phyloP scores from a whole-genome alignment of 2,113 vertebrate species.

The Monopterus albus region DNA sequence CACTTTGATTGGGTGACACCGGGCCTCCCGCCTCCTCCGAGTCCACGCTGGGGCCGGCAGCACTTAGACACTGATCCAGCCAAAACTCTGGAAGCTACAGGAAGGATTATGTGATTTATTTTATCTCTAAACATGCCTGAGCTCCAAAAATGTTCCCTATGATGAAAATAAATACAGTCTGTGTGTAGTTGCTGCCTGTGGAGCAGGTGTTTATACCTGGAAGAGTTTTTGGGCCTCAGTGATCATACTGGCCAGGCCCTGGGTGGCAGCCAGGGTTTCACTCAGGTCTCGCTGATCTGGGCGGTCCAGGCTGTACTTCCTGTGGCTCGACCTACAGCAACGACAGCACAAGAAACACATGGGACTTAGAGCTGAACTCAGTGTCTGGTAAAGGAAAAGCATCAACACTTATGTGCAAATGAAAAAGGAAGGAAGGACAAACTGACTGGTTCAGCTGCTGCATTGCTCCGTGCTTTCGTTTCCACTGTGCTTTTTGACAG shows the following conservation, averaged over 20 bases:
- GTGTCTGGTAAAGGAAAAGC: too few species aligned
- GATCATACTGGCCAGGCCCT: constrained; percentile 89
- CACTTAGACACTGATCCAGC: constrained; percentile 44
- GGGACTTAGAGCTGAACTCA: too few species aligned
- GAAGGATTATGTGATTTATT: not conserved
- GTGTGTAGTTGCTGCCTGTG: not conserved
- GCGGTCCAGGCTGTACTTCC: constrained; percentile 87
- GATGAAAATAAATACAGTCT: too few species aligned
- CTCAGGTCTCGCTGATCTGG: constrained; percentile 89
- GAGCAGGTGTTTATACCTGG: constrained; percentile 77
- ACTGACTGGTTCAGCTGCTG: too few species aligned
- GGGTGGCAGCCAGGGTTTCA: constrained; percentile 89
- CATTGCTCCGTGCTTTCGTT: too few species aligned
- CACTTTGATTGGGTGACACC: not conserved
- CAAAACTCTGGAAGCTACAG: constrained; percentile 80
- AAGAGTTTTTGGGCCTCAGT: constrained; percentile 85
- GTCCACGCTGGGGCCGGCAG: constrained; percentile 14
- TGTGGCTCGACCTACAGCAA: constrained; percentile 80
- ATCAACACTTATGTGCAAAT: too few species aligned
- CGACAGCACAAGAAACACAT: not conserved
- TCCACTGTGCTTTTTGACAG: too few species aligned
- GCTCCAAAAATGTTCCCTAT: too few species aligned
- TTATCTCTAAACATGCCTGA: not conserved
- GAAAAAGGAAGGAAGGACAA: too few species aligned
- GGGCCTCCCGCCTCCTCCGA: constrained; percentile 31